Conservation (phyloP, 2,113 vertebrate genomes). For the Sphyrna mokarran region DNA sequence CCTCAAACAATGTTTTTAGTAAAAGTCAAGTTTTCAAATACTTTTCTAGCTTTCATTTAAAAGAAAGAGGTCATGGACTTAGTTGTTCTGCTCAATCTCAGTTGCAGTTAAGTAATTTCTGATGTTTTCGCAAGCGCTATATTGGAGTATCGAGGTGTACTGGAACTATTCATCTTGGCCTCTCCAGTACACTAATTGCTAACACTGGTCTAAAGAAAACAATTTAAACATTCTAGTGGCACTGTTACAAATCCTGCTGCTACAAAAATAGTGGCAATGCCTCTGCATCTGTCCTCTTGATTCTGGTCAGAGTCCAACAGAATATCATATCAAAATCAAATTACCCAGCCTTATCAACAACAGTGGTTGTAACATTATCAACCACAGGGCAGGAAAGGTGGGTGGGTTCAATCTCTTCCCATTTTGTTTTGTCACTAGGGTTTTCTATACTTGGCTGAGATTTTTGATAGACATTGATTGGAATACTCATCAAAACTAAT, state of each 20-base stretch:
- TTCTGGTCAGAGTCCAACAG: neutral
- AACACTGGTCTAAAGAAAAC: slow-evolving; percentile 20
- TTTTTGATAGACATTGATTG: neutral
- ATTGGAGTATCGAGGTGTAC: neutral
- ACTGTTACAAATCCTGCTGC: neutral
- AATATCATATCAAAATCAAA: neutral
- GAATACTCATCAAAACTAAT: neutral
- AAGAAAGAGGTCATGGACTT: neutral
- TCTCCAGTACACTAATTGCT: slow-evolving; percentile 29
- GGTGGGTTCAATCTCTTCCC: neutral
- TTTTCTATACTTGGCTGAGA: neutral
- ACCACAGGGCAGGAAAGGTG: neutral
- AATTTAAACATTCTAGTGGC: slow-evolving; percentile 29
- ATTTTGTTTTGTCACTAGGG: neutral
- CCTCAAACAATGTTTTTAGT: neutral
- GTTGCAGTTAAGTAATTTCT: neutral
- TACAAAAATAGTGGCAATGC: neutral
- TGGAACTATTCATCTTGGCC: neutral
- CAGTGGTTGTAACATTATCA: neutral
- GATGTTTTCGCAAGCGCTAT: neutral
- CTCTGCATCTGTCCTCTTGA: neutral
- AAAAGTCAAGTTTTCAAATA: neutral
- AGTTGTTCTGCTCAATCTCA: neutral
- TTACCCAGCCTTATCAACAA: neutral
- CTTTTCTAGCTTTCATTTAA: neutral